These are phyloP conservation scores for Excalfactoria chinensis DNA, from an alignment of 2,113 vertebrate genomes.

Conservation along the genomic window DNA sequence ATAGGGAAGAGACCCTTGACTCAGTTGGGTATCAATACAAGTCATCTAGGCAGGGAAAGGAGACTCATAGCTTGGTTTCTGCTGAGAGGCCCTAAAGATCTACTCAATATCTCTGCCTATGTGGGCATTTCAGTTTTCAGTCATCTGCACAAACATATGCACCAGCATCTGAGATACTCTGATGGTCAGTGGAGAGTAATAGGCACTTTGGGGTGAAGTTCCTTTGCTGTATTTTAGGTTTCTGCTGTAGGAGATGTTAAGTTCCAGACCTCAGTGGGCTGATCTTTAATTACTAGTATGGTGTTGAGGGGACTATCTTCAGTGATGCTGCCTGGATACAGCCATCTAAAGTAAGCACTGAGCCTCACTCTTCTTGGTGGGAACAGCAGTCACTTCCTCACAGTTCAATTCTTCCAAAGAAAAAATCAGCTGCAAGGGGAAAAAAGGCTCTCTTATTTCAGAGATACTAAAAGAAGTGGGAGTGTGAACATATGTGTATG, in stretches of 20 bases:
- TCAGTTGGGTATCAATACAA: background rate
- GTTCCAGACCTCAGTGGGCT: background rate
- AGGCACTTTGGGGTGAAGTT: background rate
- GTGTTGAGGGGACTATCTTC: background rate
- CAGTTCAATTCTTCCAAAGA: background rate
- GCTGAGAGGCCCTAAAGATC: background rate
- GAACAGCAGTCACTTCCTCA: background rate
- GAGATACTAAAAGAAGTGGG: slow-evolving; percentile 31
- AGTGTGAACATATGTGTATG: slow-evolving; percentile 64
- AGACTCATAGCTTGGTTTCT: background rate
- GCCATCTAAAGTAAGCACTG: background rate
- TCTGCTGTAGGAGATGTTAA: background rate
- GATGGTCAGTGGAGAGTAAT: background rate
- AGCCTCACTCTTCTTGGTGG: background rate
- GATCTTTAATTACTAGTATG: background rate
- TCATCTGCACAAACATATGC: background rate
- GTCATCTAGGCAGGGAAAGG: background rate
- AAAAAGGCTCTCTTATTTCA: background rate
- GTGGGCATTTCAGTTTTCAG: background rate
- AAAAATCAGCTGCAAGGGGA: background rate
- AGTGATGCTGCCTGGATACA: slow-evolving; percentile 1
- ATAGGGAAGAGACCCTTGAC: background rate
- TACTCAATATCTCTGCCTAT: background rate
- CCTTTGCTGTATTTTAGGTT: background rate
- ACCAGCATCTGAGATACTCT: background rate